Evolutionary conservation across 2,888 invertebrate species (phyloP).

Genomic region (Boloria selene): DNA sequence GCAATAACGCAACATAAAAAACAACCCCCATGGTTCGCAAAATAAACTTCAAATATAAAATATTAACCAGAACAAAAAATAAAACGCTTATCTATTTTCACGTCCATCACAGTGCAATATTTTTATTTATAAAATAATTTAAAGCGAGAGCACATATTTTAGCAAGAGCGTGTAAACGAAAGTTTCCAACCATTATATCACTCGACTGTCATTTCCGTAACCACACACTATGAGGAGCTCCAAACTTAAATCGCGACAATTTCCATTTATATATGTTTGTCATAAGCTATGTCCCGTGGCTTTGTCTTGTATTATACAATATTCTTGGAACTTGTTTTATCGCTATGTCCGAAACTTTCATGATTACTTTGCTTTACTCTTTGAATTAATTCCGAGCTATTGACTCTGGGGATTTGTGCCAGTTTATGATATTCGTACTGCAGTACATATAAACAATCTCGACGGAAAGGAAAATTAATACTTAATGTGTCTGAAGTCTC

Average conservation of each 20-base stretch:
- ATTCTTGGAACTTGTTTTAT: conserved; percentile 38
- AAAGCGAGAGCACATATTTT: conserved; percentile 19
- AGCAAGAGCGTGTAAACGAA: conserved; percentile 31
- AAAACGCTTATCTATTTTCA: conserved; percentile 7
- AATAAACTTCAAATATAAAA: too few relatives aligned
- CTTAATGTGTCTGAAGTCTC: neutral
- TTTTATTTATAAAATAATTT: conserved; percentile 23
- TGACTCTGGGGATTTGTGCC: conserved; percentile 24
- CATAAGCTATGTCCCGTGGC: conserved; percentile 63
- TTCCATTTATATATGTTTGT: conserved; percentile 73
- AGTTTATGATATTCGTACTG: conserved; percentile 28
- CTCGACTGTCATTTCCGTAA: conserved; percentile 57
- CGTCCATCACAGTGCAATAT: conserved; percentile 2
- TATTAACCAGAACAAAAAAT: neutral
- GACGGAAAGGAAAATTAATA: conserved; percentile 9
- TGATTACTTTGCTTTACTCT: conserved; percentile 34
- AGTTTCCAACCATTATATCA: conserved; percentile 35
- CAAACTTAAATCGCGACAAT: conserved; percentile 71
- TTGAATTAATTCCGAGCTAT: conserved; percentile 38
- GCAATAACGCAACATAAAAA: conserved; percentile 10
- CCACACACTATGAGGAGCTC: conserved; percentile 54
- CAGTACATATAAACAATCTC: conserved; percentile 22
- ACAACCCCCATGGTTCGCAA: neutral
- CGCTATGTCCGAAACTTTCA: conserved; percentile 32
- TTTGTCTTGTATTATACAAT: conserved; percentile 54